Percentiles rank a stretch among this genome's conserved stretches.
phyloP scores from a whole-genome alignment of 2,797 vertebrate genomes.

The Hybognathus amarus region DNA sequence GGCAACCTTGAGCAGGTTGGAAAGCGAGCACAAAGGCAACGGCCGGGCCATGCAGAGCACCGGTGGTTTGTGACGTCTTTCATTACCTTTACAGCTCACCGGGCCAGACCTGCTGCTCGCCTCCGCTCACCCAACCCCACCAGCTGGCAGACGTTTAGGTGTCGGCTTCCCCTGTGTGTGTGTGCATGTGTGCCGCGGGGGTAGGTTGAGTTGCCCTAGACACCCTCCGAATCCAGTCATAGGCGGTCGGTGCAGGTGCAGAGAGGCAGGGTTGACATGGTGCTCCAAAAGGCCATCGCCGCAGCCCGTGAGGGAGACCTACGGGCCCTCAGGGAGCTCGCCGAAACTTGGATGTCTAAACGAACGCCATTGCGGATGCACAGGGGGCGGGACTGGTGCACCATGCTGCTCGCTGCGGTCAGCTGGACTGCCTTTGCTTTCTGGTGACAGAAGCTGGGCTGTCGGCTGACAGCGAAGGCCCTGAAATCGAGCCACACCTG shows the following conservation, averaged over 20 bases:
- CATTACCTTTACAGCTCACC: constrained; percentile 77
- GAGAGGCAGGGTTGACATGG: constrained; percentile 70
- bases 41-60: constrained; percentile 59
- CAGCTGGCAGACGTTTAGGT: constrained; percentile 74
- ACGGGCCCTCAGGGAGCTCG: constrained; percentile 69
- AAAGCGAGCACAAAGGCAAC: constrained; percentile 66
- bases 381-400: constrained; percentile 84
- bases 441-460: constrained; percentile 77
- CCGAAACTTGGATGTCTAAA: constrained; percentile 72
- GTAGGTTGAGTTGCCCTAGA: constrained; percentile 50
- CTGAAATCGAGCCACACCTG: constrained; percentile 82
- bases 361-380: constrained; percentile 68
- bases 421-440: constrained; percentile 80
- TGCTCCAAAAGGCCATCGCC: constrained; percentile 78
- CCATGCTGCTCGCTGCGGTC: constrained; percentile 81
- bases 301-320: constrained; percentile 79
- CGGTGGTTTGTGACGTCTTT: constrained; percentile 69
- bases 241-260: constrained; percentile 12
- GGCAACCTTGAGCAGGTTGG: constrained; percentile 44
- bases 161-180: constrained; percentile 72
- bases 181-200: constrained; percentile 50
- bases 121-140: constrained; percentile 55
- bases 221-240: constrained; percentile 37
- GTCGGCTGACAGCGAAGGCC: constrained; percentile 73
- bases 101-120: constrained; percentile 63